These are phyloP conservation scores for Drosophila phalerata DNA, from an alignment of 2,888 invertebrate species.

Conservation along the genomic window DNA sequence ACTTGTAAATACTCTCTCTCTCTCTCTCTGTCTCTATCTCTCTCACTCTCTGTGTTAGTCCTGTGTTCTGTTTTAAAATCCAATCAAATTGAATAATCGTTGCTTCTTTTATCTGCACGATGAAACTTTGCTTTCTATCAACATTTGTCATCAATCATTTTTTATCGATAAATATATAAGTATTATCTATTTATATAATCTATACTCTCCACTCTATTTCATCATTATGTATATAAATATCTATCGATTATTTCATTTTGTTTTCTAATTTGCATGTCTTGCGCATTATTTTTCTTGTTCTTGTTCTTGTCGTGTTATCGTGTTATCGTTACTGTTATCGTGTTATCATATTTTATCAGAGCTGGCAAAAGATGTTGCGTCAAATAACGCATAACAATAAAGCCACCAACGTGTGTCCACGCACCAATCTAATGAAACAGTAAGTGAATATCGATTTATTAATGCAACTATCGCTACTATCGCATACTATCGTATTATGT, in stretches of 20 bases:
- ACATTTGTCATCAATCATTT: conserved; percentile 13
- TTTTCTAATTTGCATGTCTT: conserved; percentile 63
- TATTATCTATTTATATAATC: background rate
- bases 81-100: conserved; percentile 2
- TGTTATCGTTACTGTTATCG: conserved; percentile 40
- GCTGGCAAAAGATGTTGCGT: conserved; percentile 96
- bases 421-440: conserved; percentile 99
- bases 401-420: conserved; percentile 97
- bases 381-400: conserved; percentile 98
- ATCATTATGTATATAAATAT: conserved; percentile 42
- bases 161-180: conserved; percentile 9
- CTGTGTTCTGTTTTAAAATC: conserved; percentile 7
- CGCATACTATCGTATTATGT: background rate
- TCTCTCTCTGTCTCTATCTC: too few relatives aligned
- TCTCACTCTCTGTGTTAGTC: conserved; percentile 4
- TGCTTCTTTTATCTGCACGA: conserved; percentile 16
- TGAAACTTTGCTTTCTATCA: conserved; percentile 26
- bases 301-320: conserved; percentile 29
- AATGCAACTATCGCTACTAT: conserved; percentile 16
- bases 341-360: conserved; percentile 86
- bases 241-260: conserved; percentile 38
- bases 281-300: conserved; percentile 41
- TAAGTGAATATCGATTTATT: conserved; percentile 87
- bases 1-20: conserved; percentile 25
- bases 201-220: background rate